Evolutionary conservation across 2,888 invertebrate genomes (phyloP).

Genomic region (Drosophila mayaguana): DNA sequence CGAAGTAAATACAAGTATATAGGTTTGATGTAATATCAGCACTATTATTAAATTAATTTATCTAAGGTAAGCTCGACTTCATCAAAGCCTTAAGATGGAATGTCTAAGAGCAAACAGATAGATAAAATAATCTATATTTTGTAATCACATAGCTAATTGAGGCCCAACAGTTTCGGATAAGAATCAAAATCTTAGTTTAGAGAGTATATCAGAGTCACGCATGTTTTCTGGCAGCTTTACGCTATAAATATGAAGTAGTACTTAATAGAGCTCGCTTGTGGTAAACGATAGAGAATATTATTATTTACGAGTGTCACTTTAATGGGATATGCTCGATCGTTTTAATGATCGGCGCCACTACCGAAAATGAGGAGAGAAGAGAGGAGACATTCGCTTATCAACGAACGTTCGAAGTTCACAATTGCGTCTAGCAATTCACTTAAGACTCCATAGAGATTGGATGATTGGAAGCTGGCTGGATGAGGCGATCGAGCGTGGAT

Average conservation of each 20-base stretch:
- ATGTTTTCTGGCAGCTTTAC: too few species aligned
- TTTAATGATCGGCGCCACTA: constrained; percentile 20
- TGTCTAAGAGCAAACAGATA: neutral
- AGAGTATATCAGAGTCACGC: too few species aligned
- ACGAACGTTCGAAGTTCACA: constrained; percentile 53
- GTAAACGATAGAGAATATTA: constrained; percentile 22
- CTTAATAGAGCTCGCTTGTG: neutral
- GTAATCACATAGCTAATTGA: neutral
- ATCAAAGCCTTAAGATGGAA: neutral
- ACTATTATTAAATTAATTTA: neutral
- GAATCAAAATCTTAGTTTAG: neutral
- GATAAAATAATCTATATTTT: neutral
- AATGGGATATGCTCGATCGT: constrained; percentile 19
- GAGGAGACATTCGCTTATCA: constrained; percentile 41
- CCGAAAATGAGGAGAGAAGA: constrained; percentile 26
- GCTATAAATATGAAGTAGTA: constrained; percentile 12
- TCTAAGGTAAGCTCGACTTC: neutral
- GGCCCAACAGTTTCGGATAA: neutral
- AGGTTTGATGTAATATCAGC: neutral
- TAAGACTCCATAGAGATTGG: constrained; percentile 37
- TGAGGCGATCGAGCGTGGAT: constrained; percentile 28
- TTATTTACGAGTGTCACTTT: constrained; percentile 33
- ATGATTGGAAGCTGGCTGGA: constrained; percentile 8
- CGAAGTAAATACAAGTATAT: neutral
- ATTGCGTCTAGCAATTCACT: constrained; percentile 57